Base-by-base conservation (phyloP, 2,888 invertebrate species). In the Schizaphis graminum region DNA sequence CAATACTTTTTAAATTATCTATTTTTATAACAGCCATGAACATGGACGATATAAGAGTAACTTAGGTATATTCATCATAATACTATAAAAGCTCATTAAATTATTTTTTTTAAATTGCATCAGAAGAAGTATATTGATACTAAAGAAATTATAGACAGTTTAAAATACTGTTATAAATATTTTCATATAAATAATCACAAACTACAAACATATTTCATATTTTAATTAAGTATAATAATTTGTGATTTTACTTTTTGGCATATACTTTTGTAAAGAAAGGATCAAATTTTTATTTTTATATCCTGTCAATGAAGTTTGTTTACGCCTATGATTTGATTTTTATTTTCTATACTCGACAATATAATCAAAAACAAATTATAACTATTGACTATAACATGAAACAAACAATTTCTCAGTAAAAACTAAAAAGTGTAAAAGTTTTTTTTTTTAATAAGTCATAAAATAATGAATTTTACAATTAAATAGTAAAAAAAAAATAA, bases 401-500 rank as follows among this genome's bases (percentile, higher is more conserved):
- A 77, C 35, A 77, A 35, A 35, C 0, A 35, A 77, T 8, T 77
- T 77, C 35, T 77, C 21, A 8, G 21, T 35, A 21, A 35, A 35
- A 77, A 77, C 21, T 77, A 35, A 77, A 77, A 35, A 77, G 21
- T 77, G 21, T 35, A 77, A 77, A 77, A 77, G 35, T 77, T 57
- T 26, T 77, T 77, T 77, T n/a, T 77, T 47, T 86, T 47, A 7
- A 86, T 86, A 86, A 86, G 28, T 86, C 28, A 86, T 47, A 28
- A 86, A 44, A 86, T 86, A 86, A 86, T 44, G 44, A 86, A 86
- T 86, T 86, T 44, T 49, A 49, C 28, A 86, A 47, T 77, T 77
- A 77, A 77, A 35, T 77, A 77, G 21, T 35, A 35, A 77, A 35
- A 67, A 77, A 35, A 77, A 77, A 35, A 67, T 35, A 77, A 77